Evolutionary conservation across 2,888 invertebrate genomes (phyloP), one percentile per base, ranked within the genome.

Genomic region (Deladenus siricidicola): DNA sequence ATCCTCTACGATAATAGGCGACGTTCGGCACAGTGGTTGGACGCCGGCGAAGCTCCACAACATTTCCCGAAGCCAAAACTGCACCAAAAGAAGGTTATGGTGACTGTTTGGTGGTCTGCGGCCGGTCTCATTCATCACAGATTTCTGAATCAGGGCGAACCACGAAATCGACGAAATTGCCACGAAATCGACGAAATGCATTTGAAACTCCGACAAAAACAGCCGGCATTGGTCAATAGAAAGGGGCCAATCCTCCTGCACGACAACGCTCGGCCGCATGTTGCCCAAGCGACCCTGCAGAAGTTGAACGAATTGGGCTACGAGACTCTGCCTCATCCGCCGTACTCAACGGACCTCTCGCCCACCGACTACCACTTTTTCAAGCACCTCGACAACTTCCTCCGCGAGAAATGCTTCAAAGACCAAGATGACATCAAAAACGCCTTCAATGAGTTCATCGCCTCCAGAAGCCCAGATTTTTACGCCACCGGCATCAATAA

Each of bases 91-190:
- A 34, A 34, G 39, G 39, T 34, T 34, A 34, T 34, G 14, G 6
- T 34, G 39, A 34, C 26, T 50, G 50, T 50, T 21, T 50, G 50
- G 50, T 50, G 50, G 50, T 21, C 50, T 24, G 26, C 50, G 24
- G 50, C 50, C 26, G 50, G 50, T 24, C 23, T 50, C 50, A 50
- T 50, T 14, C 50, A 50, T 29, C 26, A 50, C 26, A 50, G 26
- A 19, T 50, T 50, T 26, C 29, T 21, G 26, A 21, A 50, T 21
- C 50, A 19, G 3, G 50, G 50, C 26, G 50, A 50, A 24, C 17
- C 50, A 8, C 17, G 17, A 8, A 50, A 3, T 3, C 4, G n/a
- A 14, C n/a, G 24, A 14, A 23, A 50, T 14, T 50, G 50, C 26
- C 19, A 24, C 4, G 23, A 50, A 50, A 21, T 50, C 50, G 50